phyloP scores from a whole-genome alignment of 1,140 invertebrate species.

The Phthorimaea operculella region DNA sequence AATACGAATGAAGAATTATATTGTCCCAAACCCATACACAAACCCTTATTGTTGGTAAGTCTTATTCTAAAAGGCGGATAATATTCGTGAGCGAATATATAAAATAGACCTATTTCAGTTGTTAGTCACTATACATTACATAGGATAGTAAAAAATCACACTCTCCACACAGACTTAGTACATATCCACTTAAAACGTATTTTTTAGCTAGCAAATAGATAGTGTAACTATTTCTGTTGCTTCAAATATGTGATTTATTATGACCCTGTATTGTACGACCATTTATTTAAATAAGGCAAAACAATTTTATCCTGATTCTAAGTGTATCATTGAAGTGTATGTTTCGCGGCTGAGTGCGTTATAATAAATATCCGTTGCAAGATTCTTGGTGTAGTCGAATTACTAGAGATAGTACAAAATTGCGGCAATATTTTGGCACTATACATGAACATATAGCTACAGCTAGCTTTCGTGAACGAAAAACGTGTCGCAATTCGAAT shows the following conservation, averaged over 20 bases:
- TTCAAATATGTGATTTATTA: constrained; percentile 1
- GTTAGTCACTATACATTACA: not conserved
- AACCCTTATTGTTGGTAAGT: constrained; percentile 33
- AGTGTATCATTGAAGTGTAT: no score
- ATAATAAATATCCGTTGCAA: not conserved
- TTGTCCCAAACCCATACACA: constrained; percentile 21
- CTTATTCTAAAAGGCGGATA: constrained; percentile 63
- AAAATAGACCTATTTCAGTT: constrained; percentile 2
- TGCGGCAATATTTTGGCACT: not conserved
- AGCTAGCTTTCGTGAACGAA: no score
- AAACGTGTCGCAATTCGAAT: no score
- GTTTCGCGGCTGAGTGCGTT: not conserved
- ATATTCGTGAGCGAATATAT: constrained; percentile 47
- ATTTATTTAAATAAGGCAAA: not conserved
- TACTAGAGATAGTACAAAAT: not conserved
- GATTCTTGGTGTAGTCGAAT: not conserved
- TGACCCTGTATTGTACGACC: not conserved
- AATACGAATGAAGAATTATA: not conserved
- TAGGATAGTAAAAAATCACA: constrained; percentile 4
- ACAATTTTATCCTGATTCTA: not conserved
- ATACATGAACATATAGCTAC: not conserved
- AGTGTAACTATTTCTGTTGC: not conserved
- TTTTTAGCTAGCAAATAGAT: not conserved
- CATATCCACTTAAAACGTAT: not conserved
- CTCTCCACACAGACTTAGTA: not conserved